Evolutionary conservation across 92 coral and sea anemone genomes (phyloP), one percentile per base, ranked within the genome.

Genomic region (Heteractis magnifica): DNA sequence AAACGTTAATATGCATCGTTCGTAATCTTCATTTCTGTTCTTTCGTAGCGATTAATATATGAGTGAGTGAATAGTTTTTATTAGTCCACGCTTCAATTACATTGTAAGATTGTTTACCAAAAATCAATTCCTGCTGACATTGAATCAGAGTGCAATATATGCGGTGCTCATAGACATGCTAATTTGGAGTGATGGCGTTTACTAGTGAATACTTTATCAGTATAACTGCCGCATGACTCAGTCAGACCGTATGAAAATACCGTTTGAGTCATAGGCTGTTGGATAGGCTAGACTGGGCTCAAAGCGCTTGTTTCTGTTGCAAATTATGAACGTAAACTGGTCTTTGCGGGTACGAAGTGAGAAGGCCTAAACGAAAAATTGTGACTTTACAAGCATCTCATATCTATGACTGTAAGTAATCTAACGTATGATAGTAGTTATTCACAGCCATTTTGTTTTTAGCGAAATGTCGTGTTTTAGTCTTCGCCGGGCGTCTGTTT

Each of bases 151-250:
- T 4, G 14, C 48, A 20, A 68, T 26, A 68, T 68, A 68, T 68
- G 44, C 73, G 73, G 73, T 68, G 73, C 14, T 68, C 73, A 68
- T 48, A 68, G 73, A 68, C 73, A 68, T 68, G 73, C 73, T 68
- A 68, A 68, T 68, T 68, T 21, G 26, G 26, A 68, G 49, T 48
- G 20, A 68, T 68, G 73, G 14, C 73, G 18, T 50, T 68, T 68
- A 68, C 10, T 68, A 68, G 12, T 20, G 73, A 68, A 68, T 68
- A 68, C 49, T 68, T 68, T 68, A 68, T 68, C 73, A 64, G 16
- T 11, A 23, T 53, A n/a, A 64, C 71, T 68, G 73, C 14, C 23
- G 7, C 49, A 23, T 65, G 26, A 65, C 6, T 65, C 34, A 65
- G 19, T 7, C 44, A 14, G 72, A 7, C 50, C 11, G 44, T 9